phyloP scores from a whole-genome alignment of 2,113 vertebrate genomes.

The Semicossyphus pulcher region DNA sequence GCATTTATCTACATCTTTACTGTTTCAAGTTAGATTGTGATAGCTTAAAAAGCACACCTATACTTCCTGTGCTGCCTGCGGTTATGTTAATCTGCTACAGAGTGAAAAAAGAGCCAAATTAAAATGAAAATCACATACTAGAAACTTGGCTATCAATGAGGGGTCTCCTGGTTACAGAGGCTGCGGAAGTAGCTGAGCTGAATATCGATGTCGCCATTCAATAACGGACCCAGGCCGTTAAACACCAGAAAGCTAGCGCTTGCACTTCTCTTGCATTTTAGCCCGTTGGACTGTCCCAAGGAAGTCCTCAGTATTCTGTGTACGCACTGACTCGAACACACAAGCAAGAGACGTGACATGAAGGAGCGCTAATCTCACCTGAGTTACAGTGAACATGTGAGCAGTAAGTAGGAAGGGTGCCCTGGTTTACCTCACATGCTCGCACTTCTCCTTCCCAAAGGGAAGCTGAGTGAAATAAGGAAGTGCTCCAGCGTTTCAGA shows the following conservation, averaged over 20 bases:
- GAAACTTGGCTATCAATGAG: constrained; percentile 44
- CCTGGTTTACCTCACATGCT: constrained; percentile 52
- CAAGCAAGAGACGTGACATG: constrained; percentile 53
- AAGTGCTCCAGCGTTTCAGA: constrained; percentile 65
- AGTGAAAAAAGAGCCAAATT: constrained; percentile 3
- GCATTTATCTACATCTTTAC: background rate
- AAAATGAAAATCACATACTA: constrained; percentile 4
- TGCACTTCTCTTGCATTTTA: constrained; percentile 29
- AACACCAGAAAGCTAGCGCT: constrained; percentile 41
- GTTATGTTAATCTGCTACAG: background rate
- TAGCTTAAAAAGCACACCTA: constrained; percentile 9
- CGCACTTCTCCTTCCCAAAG: constrained; percentile 63
- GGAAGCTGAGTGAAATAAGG: constrained; percentile 72
- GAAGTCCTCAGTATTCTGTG: constrained; percentile 20
- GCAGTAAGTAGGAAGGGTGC: constrained; percentile 16
- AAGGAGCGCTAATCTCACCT: constrained; percentile 9
- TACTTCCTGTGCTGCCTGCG: background rate
- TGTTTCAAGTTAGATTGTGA: background rate
- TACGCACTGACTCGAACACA: background rate
- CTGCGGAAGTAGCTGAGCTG: constrained; percentile 65
- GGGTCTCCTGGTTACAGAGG: constrained; percentile 48
- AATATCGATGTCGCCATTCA: constrained; percentile 72
- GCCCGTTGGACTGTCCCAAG: constrained; percentile 6
- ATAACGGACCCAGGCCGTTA: constrained; percentile 25
- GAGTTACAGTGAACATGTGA: constrained; percentile 11